phyloP scores from a whole-genome alignment of 2,797 vertebrate species.

The Sebastes cheni region DNA sequence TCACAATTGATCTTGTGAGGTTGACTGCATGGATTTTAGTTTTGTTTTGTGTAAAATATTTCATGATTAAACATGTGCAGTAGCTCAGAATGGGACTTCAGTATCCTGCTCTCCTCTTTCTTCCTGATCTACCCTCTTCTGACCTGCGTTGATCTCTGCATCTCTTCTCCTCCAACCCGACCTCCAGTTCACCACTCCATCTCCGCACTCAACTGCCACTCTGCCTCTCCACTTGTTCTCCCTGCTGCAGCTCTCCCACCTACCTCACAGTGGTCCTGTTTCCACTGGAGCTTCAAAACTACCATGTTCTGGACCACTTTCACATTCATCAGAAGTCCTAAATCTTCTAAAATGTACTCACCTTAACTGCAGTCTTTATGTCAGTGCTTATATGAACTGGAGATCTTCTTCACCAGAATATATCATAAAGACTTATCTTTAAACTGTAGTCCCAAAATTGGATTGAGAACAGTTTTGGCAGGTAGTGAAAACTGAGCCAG shows the following conservation, averaged over 20 bases:
- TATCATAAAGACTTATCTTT: background rate
- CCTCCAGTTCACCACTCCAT: constrained; percentile 44
- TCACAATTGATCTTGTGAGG: background rate
- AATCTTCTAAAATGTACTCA: background rate
- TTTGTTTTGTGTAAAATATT: background rate
- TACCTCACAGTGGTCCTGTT: constrained; percentile 12
- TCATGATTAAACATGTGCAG: background rate
- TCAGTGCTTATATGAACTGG: background rate
- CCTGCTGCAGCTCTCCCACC: constrained; percentile 5
- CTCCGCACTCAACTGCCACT: constrained; percentile 50
- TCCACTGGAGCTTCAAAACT: background rate
- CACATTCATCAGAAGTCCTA: background rate
- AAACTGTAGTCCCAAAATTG: background rate
- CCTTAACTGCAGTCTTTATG: background rate
- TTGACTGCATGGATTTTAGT: background rate
- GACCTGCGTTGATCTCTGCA: constrained; percentile 30
- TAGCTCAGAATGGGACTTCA: constrained; percentile 5
- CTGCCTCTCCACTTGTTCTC: constrained; percentile 45
- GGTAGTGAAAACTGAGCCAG: constrained; percentile 16
- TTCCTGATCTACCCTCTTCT: constrained; percentile 3
- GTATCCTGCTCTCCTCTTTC: constrained; percentile 10
- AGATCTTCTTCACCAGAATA: background rate
- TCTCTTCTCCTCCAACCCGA: constrained; percentile 40
- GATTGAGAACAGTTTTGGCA: background rate
- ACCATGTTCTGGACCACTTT: background rate